A percentile compares a stretch with the other conserved stretches of the same genome.
These are phyloP conservation scores for Heliconius sara DNA, from an alignment of 2,888 invertebrate genomes.

Conservation along the genomic window DNA sequence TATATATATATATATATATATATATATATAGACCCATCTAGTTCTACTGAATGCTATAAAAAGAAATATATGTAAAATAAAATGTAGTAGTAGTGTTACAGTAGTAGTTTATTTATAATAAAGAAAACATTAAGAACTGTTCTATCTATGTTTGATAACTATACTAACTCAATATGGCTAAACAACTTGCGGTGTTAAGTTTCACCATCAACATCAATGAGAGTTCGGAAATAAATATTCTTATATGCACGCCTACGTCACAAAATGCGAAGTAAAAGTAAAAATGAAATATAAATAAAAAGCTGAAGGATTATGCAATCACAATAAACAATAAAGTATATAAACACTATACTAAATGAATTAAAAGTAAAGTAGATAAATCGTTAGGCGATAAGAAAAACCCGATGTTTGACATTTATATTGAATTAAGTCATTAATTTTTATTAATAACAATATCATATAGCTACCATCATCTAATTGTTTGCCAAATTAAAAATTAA, in stretches of 20 bases:
- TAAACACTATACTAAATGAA: not conserved
- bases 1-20: too few species aligned
- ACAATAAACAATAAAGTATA: too few species aligned
- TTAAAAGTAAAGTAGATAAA: not conserved
- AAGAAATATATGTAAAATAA: too few species aligned
- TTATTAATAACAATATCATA: not conserved
- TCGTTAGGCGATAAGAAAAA: slow-evolving; percentile 10
- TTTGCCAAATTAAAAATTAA: not conserved
- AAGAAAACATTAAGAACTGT: too few species aligned
- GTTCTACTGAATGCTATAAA: too few species aligned
- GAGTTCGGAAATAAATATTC: not conserved
- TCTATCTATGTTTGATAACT: too few species aligned
- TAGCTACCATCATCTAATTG: not conserved
- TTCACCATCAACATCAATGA: not conserved
- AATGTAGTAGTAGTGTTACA: too few species aligned
- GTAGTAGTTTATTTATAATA: too few species aligned
- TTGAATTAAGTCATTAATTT: not conserved
- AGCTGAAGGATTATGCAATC: too few species aligned
- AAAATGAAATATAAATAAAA: not conserved
- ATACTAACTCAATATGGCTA: too few species aligned
- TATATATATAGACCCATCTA: too few species aligned
- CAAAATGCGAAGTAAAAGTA: not conserved
- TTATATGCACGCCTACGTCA: not conserved
- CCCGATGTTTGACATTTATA: slow-evolving; percentile 6
- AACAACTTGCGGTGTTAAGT: too few species aligned